A percentile compares a stretch with the other conserved stretches of the same genome.
Conservation (phyloP, 2,113 vertebrate genomes). For the Trichechus manatus region DNA sequence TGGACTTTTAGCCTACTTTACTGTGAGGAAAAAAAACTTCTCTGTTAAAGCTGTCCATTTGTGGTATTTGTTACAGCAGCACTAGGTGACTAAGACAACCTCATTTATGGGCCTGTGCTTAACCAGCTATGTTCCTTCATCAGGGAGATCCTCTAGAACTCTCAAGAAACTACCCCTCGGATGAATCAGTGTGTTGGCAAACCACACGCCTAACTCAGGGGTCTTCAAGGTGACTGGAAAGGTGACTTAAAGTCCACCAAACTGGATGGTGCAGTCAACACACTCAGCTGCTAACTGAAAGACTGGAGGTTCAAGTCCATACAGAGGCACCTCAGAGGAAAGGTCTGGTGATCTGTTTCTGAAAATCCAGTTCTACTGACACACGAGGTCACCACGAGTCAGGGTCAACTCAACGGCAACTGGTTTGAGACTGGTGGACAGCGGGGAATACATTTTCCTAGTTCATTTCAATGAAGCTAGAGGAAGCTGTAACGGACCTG, state of each 20-base stretch:
- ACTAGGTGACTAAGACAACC: too few relatives aligned
- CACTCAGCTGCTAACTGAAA: too few relatives aligned
- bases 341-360: too few relatives aligned
- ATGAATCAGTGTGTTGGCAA: background rate
- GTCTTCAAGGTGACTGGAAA: background rate
- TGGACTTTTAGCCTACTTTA: too few relatives aligned
- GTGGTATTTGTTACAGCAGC: too few relatives aligned
- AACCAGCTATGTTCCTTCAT: background rate
- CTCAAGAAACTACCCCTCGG: background rate
- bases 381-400: background rate
- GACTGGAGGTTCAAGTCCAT: too few relatives aligned
- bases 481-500: fast-evolving
- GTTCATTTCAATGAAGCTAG: background rate
- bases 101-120: fast-evolving
- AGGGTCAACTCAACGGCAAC: fast-evolving
- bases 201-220: too few relatives aligned
- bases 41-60: too few relatives aligned
- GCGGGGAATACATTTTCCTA: fast-evolving
- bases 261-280: too few relatives aligned
- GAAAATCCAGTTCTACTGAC: too few relatives aligned
- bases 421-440: background rate
- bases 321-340: too few relatives aligned
- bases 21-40: too few relatives aligned
- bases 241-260: background rate
- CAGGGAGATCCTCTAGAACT: background rate